phyloP scores from a whole-genome alignment of 2,888 invertebrate genomes.

The Tillus elongatus region DNA sequence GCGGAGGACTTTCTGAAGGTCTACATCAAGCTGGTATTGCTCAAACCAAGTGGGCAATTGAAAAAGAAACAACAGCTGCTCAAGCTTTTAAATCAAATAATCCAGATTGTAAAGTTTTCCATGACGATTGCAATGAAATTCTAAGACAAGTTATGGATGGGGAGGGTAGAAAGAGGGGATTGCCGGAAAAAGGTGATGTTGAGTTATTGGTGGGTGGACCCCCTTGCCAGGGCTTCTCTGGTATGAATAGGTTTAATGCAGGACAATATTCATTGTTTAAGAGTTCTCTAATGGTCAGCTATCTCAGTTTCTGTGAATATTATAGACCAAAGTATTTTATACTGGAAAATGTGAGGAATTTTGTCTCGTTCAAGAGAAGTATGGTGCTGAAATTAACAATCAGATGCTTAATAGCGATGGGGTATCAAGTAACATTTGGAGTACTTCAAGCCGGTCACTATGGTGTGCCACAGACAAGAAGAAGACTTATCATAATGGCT shows the following conservation, averaged over 20 bases:
- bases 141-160: constrained; percentile 53
- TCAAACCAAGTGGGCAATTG: constrained; percentile 73
- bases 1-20: constrained; percentile 73
- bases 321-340: constrained; percentile 73
- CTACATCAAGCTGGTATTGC: constrained; percentile 60
- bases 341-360: constrained; percentile 78
- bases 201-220: constrained; percentile 80
- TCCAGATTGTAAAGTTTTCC: constrained; percentile 61
- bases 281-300: constrained; percentile 75
- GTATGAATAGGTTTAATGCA: constrained; percentile 81
- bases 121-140: constrained; percentile 72
- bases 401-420: constrained; percentile 68
- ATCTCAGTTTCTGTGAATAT: constrained; percentile 76
- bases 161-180: constrained; percentile 22
- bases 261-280: constrained; percentile 78
- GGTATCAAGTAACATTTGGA: constrained; percentile 80
- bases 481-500: constrained; percentile 65
- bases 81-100: constrained; percentile 72
- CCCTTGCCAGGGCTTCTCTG: constrained; percentile 83
- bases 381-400: constrained; percentile 75
- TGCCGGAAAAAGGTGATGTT: constrained; percentile 72
- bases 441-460: constrained; percentile 80
- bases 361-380: constrained; percentile 71
- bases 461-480: constrained; percentile 73
- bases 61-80: constrained; percentile 67